phyloP scores from a whole-genome alignment of 2,888 invertebrate genomes.

The Scelioninae gen. 1 region DNA sequence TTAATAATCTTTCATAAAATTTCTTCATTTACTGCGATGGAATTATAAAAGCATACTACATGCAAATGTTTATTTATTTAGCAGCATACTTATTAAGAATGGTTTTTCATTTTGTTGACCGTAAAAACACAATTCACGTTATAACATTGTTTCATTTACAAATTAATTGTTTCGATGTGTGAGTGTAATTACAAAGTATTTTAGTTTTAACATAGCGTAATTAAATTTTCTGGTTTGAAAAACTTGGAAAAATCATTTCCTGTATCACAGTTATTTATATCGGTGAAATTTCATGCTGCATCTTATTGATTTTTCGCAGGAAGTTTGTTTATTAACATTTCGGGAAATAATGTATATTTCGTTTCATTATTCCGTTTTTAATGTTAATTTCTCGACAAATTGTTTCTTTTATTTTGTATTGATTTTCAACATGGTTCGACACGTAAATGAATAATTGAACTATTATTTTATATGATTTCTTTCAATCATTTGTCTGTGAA shows the following conservation, averaged over 20 bases:
- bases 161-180: slow-evolving; percentile 14
- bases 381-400: too few relatives aligned
- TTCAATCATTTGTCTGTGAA: too few relatives aligned
- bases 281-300: neutral
- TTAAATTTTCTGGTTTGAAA: slow-evolving; percentile 6
- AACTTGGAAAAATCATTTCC: neutral
- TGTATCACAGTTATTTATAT: slow-evolving; percentile 12
- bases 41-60: slow-evolving; percentile 13
- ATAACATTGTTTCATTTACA: slow-evolving; percentile 24
- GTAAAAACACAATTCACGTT: slow-evolving; percentile 21
- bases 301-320: slow-evolving; percentile 7
- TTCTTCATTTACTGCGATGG: neutral
- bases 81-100: slow-evolving; percentile 17
- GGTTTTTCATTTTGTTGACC: slow-evolving; percentile 15
- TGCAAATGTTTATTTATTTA: slow-evolving; percentile 22
- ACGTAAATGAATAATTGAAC: too few relatives aligned
- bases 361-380: neutral
- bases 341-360: slow-evolving; percentile 12
- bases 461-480: too few relatives aligned
- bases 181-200: slow-evolving; percentile 8
- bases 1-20: neutral
- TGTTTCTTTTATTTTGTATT: too few relatives aligned
- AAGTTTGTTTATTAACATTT: slow-evolving; percentile 10
- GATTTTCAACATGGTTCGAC: too few relatives aligned
- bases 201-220: neutral